phyloP scores from a whole-genome alignment of 2,113 vertebrate genomes.

The Perca fluviatilis region DNA sequence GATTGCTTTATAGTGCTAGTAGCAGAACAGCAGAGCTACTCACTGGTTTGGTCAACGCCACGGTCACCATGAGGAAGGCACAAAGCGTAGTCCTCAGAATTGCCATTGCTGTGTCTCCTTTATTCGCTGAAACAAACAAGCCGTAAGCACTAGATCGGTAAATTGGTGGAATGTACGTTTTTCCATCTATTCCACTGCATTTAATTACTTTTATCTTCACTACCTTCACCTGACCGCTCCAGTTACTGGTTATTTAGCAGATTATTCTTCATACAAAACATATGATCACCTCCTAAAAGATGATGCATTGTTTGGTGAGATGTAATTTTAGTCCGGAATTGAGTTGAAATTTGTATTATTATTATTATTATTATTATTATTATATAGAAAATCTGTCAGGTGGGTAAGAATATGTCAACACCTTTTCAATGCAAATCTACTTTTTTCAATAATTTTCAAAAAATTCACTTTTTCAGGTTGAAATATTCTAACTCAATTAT shows the following conservation, averaged over 20 bases:
- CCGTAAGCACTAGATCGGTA: not conserved
- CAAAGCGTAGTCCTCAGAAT: constrained; percentile 36
- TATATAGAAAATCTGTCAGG: not conserved
- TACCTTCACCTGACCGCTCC: not conserved
- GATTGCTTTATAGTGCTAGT: not conserved
- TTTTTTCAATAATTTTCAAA: not conserved
- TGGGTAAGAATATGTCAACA: not conserved
- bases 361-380: too few species aligned
- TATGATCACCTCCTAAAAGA: too few species aligned
- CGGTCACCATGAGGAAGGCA: constrained; percentile 50
- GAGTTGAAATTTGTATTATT: not conserved
- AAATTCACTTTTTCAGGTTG: not conserved
- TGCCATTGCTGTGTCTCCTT: constrained; percentile 48
- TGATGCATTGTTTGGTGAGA: too few species aligned
- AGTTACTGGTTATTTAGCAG: not conserved
- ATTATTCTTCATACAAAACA: not conserved
- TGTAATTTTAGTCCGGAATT: not conserved
- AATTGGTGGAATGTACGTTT: not conserved
- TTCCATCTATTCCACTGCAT: not conserved
- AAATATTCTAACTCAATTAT: not conserved
- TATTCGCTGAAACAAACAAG: constrained; percentile 41
- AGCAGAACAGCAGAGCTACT: constrained; percentile 31
- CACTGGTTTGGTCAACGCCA: constrained; percentile 71
- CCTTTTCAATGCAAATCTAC: not conserved
- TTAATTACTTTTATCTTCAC: not conserved